Evolutionary conservation across 2,113 vertebrate species (phyloP).

Genomic region (Pardalotus punctatus): DNA sequence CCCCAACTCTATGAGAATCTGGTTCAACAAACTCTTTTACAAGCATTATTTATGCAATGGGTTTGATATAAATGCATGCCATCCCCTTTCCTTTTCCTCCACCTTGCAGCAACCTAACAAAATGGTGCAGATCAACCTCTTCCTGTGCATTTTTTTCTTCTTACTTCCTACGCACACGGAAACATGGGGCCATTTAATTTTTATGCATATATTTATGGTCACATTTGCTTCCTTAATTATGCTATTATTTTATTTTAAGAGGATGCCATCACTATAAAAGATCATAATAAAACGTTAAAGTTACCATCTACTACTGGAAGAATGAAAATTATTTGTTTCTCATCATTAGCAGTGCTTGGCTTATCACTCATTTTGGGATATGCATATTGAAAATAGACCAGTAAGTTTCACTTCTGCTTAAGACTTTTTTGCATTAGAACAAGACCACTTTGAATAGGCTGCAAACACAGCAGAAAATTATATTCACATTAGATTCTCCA

Average conservation of each 20-base stretch:
- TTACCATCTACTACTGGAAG: background rate
- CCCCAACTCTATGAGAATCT: background rate
- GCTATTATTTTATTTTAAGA: slow-evolving; percentile 22
- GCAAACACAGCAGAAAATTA: background rate
- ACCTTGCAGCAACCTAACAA: background rate
- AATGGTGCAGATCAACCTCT: background rate
- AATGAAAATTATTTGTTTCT: background rate
- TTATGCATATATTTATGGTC: background rate
- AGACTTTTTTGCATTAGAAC: background rate
- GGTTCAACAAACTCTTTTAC: background rate
- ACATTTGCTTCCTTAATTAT: slow-evolving; percentile 6
- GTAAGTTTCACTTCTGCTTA: background rate
- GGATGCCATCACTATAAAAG: background rate
- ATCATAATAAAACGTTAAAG: background rate
- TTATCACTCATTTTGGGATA: background rate
- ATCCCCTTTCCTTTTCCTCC: background rate
- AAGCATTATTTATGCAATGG: background rate
- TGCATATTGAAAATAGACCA: background rate
- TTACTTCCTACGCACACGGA: background rate
- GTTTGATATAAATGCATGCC: background rate
- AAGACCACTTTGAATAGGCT: background rate
- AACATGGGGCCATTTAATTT: background rate
- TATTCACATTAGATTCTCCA: background rate
- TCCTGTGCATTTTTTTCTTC: background rate
- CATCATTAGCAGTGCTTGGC: background rate